phyloP scores from a whole-genome alignment of 35 echinoderm and acorn worm species.

The Anneissia japonica region DNA sequence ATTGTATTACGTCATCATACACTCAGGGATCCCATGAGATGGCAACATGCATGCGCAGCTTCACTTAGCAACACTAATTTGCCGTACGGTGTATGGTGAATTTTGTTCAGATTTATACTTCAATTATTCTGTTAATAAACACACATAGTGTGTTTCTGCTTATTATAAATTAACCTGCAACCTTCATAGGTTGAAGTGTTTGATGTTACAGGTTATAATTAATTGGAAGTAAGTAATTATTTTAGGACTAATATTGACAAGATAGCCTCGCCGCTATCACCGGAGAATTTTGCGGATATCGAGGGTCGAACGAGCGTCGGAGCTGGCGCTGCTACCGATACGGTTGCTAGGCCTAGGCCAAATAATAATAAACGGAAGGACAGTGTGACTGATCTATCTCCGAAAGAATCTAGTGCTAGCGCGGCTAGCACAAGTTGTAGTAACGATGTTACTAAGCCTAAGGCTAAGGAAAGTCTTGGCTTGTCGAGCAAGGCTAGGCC shows the following conservation, averaged over 20 bases:
- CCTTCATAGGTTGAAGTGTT: too few species aligned
- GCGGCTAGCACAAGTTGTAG: not conserved
- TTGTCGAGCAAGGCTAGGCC: not conserved
- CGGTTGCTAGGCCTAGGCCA: too few species aligned
- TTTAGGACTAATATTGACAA: too few species aligned
- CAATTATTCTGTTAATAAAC: not conserved
- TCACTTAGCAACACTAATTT: not conserved
- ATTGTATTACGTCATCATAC: not conserved
- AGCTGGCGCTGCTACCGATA: too few species aligned
- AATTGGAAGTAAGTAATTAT: too few species aligned
- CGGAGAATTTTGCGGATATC: too few species aligned
- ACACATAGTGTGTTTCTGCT: not conserved
- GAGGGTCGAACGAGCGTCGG: too few species aligned
- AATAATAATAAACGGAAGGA: too few species aligned
- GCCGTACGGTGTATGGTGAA: not conserved
- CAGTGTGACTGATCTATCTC: too few species aligned
- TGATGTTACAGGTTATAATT: too few species aligned
- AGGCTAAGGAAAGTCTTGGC: not conserved
- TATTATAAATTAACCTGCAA: not conserved
- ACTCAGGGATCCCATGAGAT: slow-evolving; percentile 21
- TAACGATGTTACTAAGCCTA: not conserved
- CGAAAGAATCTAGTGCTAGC: not conserved
- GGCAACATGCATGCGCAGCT: not conserved
- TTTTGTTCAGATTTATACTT: not conserved
- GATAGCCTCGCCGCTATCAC: too few species aligned